Conservation (phyloP, 30 jellyfish, hydroid and myxozoan species). For the Turritopsis dohrnii region DNA sequence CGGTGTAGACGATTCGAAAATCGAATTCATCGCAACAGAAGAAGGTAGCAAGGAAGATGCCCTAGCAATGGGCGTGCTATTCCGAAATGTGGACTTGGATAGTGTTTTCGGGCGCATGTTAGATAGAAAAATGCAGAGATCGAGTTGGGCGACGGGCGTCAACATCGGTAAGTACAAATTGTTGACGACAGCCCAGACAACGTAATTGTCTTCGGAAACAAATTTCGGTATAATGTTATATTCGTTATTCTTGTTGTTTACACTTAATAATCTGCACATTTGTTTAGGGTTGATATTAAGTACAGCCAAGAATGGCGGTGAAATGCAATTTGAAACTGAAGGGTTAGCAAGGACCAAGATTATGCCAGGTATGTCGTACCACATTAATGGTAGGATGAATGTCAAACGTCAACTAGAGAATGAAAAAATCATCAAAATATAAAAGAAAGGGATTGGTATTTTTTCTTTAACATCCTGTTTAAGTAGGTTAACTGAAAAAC, state of each 20-base stretch:
- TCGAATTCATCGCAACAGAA: conserved; percentile 39
- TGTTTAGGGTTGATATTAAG: conserved; percentile 26
- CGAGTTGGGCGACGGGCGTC: conserved; percentile 39
- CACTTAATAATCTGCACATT: too few species aligned
- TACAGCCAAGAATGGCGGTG: conserved; percentile 11
- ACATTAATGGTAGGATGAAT: not conserved
- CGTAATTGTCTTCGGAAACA: too few species aligned
- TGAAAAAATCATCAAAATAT: too few species aligned
- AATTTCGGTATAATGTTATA: too few species aligned
- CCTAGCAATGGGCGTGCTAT: conserved; percentile 33
- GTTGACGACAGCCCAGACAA: too few species aligned
- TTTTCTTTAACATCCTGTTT: not conserved
- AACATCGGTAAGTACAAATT: conserved; percentile 23
- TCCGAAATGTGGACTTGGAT: conserved; percentile 31
- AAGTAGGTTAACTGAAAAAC: not conserved
- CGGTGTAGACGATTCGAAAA: conserved; percentile 29
- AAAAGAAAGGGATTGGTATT: too few species aligned
- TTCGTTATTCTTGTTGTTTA: too few species aligned
- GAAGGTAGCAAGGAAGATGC: conserved; percentile 32
- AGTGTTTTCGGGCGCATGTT: conserved; percentile 38
- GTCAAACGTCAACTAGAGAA: too few species aligned
- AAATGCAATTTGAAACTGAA: conserved; percentile 29
- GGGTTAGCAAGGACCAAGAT: conserved; percentile 28
- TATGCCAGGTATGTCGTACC: conserved; percentile 12
- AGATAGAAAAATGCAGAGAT: conserved; percentile 33